phyloP scores from a whole-genome alignment of 2,888 invertebrate genomes.

The Plagiodera versicolora region DNA sequence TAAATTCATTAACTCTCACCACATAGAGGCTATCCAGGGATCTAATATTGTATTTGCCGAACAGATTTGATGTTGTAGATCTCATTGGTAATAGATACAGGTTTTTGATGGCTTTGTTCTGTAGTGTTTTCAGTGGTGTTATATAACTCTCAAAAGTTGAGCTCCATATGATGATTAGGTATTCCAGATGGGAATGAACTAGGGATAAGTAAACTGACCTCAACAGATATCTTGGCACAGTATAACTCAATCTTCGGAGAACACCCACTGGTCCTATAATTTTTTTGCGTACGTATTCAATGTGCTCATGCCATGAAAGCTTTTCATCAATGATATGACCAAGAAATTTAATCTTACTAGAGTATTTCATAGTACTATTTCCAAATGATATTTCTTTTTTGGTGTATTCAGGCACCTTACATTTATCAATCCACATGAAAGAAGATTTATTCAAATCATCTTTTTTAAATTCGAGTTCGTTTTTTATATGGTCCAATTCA shows the following conservation, averaged over 20 bases:
- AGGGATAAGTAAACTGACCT: not conserved
- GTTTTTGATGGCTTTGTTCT: not conserved
- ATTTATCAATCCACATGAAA: slow-evolving; percentile 6
- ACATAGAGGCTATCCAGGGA: slow-evolving; percentile 8
- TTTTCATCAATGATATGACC: slow-evolving; percentile 5
- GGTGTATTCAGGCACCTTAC: slow-evolving; percentile 1
- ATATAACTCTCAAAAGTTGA: not conserved
- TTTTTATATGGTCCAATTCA: too few species aligned
- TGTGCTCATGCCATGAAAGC: slow-evolving; percentile 4
- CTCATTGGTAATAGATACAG: not conserved
- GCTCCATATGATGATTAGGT: not conserved
- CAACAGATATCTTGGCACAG: not conserved
- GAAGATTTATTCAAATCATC: slow-evolving; percentile 8
- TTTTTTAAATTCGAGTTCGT: too few species aligned
- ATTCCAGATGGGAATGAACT: slow-evolving; percentile 1
- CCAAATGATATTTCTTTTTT: slow-evolving; percentile 2
- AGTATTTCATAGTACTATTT: slow-evolving; percentile 7
- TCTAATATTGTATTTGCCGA: not conserved
- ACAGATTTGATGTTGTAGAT: not conserved
- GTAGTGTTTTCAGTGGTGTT: slow-evolving; percentile 4
- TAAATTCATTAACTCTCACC: slow-evolving; percentile 9
- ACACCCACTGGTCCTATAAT: not conserved
- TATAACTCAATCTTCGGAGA: too few species aligned
- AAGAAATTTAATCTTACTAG: slow-evolving; percentile 8
- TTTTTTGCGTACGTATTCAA: slow-evolving; percentile 2